Evolutionary conservation across 2,797 vertebrate species (phyloP).

Genomic region (Brachyrhaphis roseni): DNA sequence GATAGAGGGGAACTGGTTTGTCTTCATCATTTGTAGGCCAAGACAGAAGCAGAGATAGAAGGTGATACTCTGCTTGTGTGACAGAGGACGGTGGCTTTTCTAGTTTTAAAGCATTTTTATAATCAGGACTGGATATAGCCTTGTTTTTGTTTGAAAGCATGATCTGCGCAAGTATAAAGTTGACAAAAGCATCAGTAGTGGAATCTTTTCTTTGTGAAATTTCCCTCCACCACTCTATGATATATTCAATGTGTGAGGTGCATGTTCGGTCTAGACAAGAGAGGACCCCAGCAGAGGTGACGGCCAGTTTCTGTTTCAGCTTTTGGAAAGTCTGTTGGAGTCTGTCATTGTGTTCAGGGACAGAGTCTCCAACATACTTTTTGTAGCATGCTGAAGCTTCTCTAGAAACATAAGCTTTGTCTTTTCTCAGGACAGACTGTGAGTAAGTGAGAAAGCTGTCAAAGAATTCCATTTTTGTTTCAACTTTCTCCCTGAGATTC

Average conservation of each 20-base stretch:
- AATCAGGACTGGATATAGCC: background rate
- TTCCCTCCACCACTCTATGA: constrained; percentile 21
- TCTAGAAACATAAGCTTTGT: background rate
- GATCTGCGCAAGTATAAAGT: constrained; percentile 18
- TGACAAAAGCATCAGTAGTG: background rate
- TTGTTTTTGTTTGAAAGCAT: constrained; percentile 4
- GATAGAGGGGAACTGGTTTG: background rate
- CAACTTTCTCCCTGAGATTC: constrained; percentile 2
- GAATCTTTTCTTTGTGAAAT: background rate
- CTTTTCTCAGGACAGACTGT: background rate
- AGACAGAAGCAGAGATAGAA: constrained; percentile 26
- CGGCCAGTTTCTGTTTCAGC: background rate
- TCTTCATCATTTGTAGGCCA: constrained; percentile 34
- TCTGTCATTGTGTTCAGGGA: constrained; percentile 2
- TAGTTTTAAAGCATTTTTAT: background rate
- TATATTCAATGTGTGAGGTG: background rate
- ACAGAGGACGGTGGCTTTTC: constrained; percentile 1
- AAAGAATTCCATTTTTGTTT: constrained; percentile 26
- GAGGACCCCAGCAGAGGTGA: constrained; percentile 8
- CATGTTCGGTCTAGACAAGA: constrained; percentile 14
- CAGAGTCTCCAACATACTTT: constrained; percentile 1
- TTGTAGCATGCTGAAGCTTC: constrained; percentile 1
- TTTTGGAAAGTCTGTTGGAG: constrained; percentile 14
- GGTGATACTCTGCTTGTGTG: constrained; percentile 9
- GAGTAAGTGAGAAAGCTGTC: constrained; percentile 30